These are phyloP conservation scores for Andinoacara biseriatus DNA, from an alignment of 2,113 vertebrate genomes.

Conservation along the genomic window DNA sequence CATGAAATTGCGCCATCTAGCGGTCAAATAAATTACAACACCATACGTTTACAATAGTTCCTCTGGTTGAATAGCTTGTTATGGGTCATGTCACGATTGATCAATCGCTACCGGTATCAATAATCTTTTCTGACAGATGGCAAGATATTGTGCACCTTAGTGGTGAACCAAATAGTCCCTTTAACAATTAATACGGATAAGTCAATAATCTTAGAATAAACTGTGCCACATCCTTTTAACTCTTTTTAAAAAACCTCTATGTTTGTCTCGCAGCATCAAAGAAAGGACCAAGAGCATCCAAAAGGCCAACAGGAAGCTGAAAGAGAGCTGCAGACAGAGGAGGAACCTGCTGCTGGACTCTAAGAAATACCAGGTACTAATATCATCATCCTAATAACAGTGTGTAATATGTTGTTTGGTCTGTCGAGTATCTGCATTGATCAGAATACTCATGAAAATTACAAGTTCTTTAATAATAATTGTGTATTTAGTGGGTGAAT, in stretches of 20 bases:
- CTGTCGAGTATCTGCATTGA: neutral
- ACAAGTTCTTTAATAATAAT: neutral
- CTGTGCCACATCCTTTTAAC: neutral
- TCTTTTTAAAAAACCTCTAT: neutral
- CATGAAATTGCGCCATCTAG: neutral
- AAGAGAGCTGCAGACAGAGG: constrained; percentile 77
- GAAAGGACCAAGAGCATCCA: constrained; percentile 73
- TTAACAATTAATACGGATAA: neutral
- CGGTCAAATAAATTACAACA: neutral
- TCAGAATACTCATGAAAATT: neutral
- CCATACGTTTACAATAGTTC: neutral
- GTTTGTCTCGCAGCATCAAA: constrained; percentile 73
- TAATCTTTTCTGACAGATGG: neutral
- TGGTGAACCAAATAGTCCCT: neutral
- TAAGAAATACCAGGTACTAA: constrained; percentile 84
- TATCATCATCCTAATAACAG: neutral
- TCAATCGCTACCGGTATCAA: rapidly evolving
- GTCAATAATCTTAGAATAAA: neutral
- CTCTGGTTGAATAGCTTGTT: neutral
- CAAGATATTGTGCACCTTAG: too few species aligned
- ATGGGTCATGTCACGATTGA: neutral
- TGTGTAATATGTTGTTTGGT: neutral
- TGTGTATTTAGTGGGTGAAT: neutral
- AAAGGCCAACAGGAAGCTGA: constrained; percentile 72
- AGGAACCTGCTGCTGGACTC: constrained; percentile 80